Base-by-base conservation (phyloP, 1,140 invertebrate species). In the Caerostris darwini region DNA sequence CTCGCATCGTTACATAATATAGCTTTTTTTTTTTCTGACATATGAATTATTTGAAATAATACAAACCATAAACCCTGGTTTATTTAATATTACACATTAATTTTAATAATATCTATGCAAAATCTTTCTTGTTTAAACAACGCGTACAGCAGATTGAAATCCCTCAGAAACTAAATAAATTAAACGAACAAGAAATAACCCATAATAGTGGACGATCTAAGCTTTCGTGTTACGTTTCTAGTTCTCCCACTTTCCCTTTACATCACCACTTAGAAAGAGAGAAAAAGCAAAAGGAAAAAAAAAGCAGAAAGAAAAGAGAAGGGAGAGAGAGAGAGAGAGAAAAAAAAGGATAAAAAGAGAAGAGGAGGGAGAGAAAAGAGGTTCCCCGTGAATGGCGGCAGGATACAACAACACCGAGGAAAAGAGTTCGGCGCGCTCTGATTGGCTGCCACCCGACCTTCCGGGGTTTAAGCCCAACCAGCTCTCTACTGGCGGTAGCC, bases 381-480 rank as follows among this genome's bases (percentile, higher is more conserved):
- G 54, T 54, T 12, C 61, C 53, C 57, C 86, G 81, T 94, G 93
- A 94, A 94, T 94, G 93, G 93, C 93, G 93, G 93, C 93, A 94
- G 93, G 59, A 94, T 94, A 94, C 93, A 94, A 94, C 83, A 88
- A 89, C 77, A 87, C 86, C 59, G 67, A 71, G 71, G 86, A 58
- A 94, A 94, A 94, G 93, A 94, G 88, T 94, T 94, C 93, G 58
- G 71, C 4, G 58, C 61, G 50, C 81, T 86, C 81, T 90, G 93
- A 94, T 94, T 94, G 93, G 93, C 61, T 90, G 88, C 54, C 12
- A 69, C 19, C 57, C 87, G 71, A 90, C 87, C 93, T 94, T 94
- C 93, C 93, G 93, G 93, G 93, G 88, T 90, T 87, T 94, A 81
- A 94, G 85, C 93, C 93, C 81, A 85, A 83, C 93, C 87, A 85